These are phyloP conservation scores for Eptesicus fuscus DNA, from an alignment of 2,113 vertebrate genomes.

Conservation along the genomic window DNA sequence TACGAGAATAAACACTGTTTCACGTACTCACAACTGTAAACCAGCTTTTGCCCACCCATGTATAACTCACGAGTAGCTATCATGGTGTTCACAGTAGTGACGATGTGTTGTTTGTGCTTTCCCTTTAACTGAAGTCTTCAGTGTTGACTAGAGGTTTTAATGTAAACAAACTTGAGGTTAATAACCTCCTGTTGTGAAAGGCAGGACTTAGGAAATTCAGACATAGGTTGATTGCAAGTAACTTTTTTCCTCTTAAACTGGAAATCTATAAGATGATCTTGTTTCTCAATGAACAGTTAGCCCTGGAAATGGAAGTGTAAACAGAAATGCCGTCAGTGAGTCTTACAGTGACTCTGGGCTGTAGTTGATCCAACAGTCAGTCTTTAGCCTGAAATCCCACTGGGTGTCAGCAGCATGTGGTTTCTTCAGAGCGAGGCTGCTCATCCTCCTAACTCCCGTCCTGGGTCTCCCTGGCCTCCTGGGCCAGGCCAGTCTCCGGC, in stretches of 20 bases:
- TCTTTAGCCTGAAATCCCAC: background rate
- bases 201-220: background rate
- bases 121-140: background rate
- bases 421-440: background rate
- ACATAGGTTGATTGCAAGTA: background rate
- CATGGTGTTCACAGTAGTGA: background rate
- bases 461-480: background rate
- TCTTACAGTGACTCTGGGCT: background rate
- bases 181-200: background rate
- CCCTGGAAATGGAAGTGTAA: constrained; percentile 21
- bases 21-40: background rate
- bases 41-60: background rate
- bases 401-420: background rate
- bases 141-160: background rate
- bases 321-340: background rate
- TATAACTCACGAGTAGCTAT: background rate
- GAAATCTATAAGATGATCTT: background rate
- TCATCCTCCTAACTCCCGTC: background rate
- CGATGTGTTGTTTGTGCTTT: background rate
- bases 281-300: constrained; percentile 44
- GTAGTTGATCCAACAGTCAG: background rate
- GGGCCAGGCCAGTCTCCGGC: accelerated
- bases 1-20: background rate
- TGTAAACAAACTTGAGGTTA: background rate
- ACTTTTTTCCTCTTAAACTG: background rate